phyloP scores from a whole-genome alignment of 2,113 vertebrate genomes.

The Ptychochromis oligacanthus region DNA sequence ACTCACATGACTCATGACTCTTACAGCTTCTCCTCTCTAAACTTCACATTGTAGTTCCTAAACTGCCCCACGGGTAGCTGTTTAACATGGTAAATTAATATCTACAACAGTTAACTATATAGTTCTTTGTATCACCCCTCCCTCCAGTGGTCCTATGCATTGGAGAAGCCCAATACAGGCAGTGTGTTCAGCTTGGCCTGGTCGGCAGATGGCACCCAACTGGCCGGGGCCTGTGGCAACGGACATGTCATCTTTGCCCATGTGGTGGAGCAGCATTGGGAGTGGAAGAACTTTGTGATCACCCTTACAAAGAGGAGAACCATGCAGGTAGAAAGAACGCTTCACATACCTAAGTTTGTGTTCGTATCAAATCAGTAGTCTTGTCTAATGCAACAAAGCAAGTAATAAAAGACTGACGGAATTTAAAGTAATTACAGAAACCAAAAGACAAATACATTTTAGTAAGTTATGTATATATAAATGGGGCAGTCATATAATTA shows the following conservation, averaged over 20 bases:
- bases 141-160: slow-evolving; percentile 92
- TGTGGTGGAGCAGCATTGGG: slow-evolving; percentile 93
- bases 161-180: slow-evolving; percentile 96
- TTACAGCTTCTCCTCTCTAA: slow-evolving; percentile 15
- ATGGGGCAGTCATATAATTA: not conserved
- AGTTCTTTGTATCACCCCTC: not conserved
- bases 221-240: slow-evolving; percentile 93
- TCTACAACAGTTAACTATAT: slow-evolving; percentile 27
- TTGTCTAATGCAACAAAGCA: not conserved
- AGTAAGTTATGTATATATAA: not conserved
- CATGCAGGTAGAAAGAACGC: slow-evolving; percentile 87
- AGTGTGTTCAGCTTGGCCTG: slow-evolving; percentile 92
- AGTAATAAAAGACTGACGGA: not conserved
- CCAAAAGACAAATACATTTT: not conserved
- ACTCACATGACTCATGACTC: slow-evolving; percentile 9
- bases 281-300: slow-evolving; percentile 93
- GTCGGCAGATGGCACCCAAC: slow-evolving; percentile 93
- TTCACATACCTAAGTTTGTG: not conserved
- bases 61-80: slow-evolving; percentile 31
- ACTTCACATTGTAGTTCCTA: slow-evolving; percentile 20
- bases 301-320: slow-evolving; percentile 91
- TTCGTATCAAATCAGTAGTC: not conserved
- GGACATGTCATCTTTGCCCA: slow-evolving; percentile 97
- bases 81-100: slow-evolving; percentile 29
- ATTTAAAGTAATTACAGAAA: not conserved